Evolutionary conservation across 23 tunicate species (phyloP).

Genomic region (Diplosoma virens): DNA sequence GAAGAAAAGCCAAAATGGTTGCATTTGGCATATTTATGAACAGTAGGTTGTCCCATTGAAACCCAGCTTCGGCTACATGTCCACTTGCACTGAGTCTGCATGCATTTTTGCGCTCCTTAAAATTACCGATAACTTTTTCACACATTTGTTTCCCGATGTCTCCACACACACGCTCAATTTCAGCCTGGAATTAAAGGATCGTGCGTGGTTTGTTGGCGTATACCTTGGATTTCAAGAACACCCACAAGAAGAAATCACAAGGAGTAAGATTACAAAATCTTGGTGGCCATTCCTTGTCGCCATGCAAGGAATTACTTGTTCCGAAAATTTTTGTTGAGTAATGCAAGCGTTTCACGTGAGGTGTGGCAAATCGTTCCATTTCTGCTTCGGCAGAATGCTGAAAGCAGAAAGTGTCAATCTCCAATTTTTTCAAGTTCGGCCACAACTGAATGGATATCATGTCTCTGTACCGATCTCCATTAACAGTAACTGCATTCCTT

Average conservation of each 20-base stretch:
- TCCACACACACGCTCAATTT: not conserved
- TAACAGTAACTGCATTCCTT: no score
- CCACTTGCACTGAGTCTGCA: not conserved
- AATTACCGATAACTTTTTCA: not conserved
- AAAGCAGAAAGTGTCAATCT: no score
- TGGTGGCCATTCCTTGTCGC: slow-evolving; percentile 1
- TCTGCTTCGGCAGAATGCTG: no score
- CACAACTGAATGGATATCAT: not conserved
- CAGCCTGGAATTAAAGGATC: not conserved
- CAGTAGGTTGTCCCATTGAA: not conserved
- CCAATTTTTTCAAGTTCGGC: no score
- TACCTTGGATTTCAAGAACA: no score
- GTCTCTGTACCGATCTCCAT: not conserved
- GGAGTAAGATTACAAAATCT: not conserved
- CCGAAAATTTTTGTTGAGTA: no score
- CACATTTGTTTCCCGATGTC: not conserved
- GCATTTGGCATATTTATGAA: not conserved
- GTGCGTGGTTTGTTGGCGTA: not conserved
- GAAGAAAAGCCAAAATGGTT: not conserved
- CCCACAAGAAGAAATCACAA: no score
- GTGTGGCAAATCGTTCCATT: no score
- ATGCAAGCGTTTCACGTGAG: no score
- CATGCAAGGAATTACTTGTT: no score
- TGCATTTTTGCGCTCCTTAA: not conserved
- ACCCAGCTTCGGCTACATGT: not conserved